These are phyloP conservation scores for Rambutsinella grinnellia DNA, from an alignment of 2,888 invertebrate genomes.

Conservation along the genomic window DNA sequence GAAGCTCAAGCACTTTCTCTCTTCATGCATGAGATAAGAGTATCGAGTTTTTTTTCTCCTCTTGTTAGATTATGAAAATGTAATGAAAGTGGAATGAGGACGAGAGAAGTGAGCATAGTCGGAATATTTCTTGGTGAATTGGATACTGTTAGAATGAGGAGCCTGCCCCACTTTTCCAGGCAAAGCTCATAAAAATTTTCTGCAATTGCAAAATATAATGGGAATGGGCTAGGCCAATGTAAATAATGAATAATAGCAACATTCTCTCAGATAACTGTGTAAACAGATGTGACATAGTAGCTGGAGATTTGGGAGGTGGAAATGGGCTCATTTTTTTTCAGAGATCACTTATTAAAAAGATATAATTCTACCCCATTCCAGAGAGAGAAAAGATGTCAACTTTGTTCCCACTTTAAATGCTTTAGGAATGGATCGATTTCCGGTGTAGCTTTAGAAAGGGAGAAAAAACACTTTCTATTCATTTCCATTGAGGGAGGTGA, in stretches of 20 bases:
- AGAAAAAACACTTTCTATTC: neutral
- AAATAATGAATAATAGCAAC: neutral
- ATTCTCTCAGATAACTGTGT: neutral
- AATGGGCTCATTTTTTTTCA: too few relatives aligned
- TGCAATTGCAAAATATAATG: neutral
- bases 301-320: neutral
- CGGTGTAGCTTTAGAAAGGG: neutral
- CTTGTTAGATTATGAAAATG: neutral
- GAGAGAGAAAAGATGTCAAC: too few relatives aligned
- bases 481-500: neutral
- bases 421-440: slow-evolving; percentile 16
- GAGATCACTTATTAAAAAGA: too few relatives aligned
- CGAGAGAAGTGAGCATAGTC: neutral
- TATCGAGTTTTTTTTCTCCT: too few relatives aligned
- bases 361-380: too few relatives aligned
- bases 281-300: neutral
- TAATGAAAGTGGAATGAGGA: neutral
- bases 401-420: slow-evolving; percentile 9
- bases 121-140: neutral
- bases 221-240: neutral
- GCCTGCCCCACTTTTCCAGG: neutral
- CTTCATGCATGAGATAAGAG: neutral
- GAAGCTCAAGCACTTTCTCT: too few relatives aligned
- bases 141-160: neutral
- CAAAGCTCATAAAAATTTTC: neutral